Conservation (phyloP, 1,140 invertebrate genomes). For the Orussus abietinus region DNA sequence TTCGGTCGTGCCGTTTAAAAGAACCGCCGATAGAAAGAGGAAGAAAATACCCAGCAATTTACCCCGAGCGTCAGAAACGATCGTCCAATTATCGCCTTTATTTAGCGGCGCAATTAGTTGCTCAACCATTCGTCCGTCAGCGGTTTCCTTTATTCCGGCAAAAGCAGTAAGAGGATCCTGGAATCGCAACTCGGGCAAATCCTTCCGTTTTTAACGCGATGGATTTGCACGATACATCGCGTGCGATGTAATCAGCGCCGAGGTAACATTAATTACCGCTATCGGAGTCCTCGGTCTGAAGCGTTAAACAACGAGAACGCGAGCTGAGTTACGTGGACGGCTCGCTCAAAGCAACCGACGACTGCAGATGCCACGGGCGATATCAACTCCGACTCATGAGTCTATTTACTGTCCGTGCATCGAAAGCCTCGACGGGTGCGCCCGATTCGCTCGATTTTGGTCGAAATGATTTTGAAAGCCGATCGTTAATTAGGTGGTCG, state of each 20-base stretch:
- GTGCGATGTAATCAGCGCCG: slow-evolving; percentile 38
- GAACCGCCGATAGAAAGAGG: too few species aligned
- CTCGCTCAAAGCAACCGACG: slow-evolving; percentile 28
- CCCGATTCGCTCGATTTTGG: too few species aligned
- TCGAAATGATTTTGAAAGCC: too few species aligned
- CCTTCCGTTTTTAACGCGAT: slow-evolving; percentile 10
- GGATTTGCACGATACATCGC: slow-evolving; percentile 22
- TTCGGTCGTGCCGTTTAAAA: too few species aligned
- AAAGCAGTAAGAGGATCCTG: too few species aligned
- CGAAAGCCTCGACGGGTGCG: slow-evolving; percentile 28
- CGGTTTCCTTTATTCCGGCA: too few species aligned
- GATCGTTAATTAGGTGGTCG: too few species aligned
- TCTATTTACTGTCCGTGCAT: slow-evolving; percentile 24
- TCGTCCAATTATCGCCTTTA: too few species aligned
- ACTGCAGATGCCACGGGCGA: slow-evolving; percentile 20
- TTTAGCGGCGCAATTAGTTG: too few species aligned
- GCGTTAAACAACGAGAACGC: slow-evolving; percentile 33
- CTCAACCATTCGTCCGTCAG: too few species aligned
- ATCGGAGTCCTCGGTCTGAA: slow-evolving; percentile 39
- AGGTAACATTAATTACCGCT: slow-evolving; percentile 46
- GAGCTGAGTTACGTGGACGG: slow-evolving; percentile 23
- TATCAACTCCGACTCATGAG: slow-evolving; percentile 21
- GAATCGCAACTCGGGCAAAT: slow-evolving; percentile 15
- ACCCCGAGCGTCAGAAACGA: too few species aligned
- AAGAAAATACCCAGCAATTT: too few species aligned